A percentile compares a stretch with the other conserved stretches of the same genome.
These are phyloP conservation scores for Eubasilissa regina DNA, from an alignment of 1,140 invertebrate species.

Conservation along the genomic window DNA sequence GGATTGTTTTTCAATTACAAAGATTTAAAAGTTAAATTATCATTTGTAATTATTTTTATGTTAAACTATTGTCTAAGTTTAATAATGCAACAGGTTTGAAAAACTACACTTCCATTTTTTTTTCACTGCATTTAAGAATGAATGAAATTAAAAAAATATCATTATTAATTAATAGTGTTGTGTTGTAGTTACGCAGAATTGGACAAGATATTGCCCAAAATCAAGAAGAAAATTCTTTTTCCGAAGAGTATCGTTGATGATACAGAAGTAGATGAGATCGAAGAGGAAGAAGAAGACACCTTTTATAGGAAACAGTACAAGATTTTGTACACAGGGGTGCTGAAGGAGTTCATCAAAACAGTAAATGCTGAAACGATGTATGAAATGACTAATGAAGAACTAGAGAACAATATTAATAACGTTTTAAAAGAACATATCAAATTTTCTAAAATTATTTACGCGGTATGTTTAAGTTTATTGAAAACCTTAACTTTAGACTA, in stretches of 20 bases:
- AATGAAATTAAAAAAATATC: too few species aligned
- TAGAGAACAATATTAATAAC: conserved; percentile 48
- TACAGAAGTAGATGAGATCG: conserved; percentile 27
- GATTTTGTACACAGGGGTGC: conserved; percentile 54
- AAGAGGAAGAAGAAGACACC: conserved; percentile 38
- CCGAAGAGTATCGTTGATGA: background rate
- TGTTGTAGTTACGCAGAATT: conserved; percentile 65
- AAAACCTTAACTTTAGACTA: background rate
- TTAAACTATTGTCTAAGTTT: too few species aligned
- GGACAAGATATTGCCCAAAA: conserved; percentile 63
- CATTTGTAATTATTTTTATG: too few species aligned
- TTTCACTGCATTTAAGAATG: too few species aligned
- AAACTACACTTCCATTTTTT: too few species aligned
- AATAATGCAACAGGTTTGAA: too few species aligned
- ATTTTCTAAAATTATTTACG: conserved; percentile 70
- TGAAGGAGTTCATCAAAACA: conserved; percentile 54
- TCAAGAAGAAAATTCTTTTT: conserved; percentile 60
- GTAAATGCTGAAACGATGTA: background rate
- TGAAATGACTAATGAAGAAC: conserved; percentile 42
- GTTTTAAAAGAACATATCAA: conserved; percentile 62
- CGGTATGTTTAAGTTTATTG: conserved; percentile 38
- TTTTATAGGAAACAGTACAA: conserved; percentile 41
- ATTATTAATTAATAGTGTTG: too few species aligned
- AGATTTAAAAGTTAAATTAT: too few species aligned
- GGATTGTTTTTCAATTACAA: too few species aligned